Base-by-base conservation (phyloP, 2,888 invertebrate genomes). In the Idaea straminata region DNA sequence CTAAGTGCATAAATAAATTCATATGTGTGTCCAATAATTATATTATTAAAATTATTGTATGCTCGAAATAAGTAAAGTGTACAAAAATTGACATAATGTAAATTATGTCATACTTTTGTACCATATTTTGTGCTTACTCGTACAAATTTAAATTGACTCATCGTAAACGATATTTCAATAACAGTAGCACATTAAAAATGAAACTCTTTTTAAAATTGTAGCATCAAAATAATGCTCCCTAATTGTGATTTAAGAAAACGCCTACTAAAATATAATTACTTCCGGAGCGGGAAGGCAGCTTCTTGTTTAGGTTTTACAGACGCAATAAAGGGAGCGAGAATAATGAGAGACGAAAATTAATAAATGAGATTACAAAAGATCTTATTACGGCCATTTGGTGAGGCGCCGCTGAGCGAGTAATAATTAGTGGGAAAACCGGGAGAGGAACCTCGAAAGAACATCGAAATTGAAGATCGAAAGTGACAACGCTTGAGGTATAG, bases 311-410 rank as follows among this genome's bases (percentile, higher is more conserved):
- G 79, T 78, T 79, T 79, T 79, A 78, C 78, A 74, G 74, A 70
- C 77, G 74, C 70, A 72, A 78, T 79, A 82, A 78, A 77, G 76
- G 74, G 72, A 69, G 69, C 81, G 81, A 74, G 75, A 79, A 78
- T 81, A 77, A 81, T 78, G 80, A 75, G 85, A 86, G 75, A 72
- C 74, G 77, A 81, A 80, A 78, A 80, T 81, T 81, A 78, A 81
- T 79, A 81, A 81, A 82, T 78, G 74, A 76, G 74, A 78, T 88
- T 85, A 87, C 86, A 87, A 88, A 88, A 86, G 87, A 88, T 86
- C 86, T 87, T 86, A 87, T 87, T 87, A 85, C 85, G 78, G 72
- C 83, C 83, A 84, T 87, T 87, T 85, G 83, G 84, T 82, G 83
- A 78, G 78, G 78, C 80, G 83, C 79, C 80, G 80, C 78, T 71